These are phyloP conservation scores for Cyclura pinguis DNA, from an alignment of 2,797 vertebrate species.

Conservation along the genomic window DNA sequence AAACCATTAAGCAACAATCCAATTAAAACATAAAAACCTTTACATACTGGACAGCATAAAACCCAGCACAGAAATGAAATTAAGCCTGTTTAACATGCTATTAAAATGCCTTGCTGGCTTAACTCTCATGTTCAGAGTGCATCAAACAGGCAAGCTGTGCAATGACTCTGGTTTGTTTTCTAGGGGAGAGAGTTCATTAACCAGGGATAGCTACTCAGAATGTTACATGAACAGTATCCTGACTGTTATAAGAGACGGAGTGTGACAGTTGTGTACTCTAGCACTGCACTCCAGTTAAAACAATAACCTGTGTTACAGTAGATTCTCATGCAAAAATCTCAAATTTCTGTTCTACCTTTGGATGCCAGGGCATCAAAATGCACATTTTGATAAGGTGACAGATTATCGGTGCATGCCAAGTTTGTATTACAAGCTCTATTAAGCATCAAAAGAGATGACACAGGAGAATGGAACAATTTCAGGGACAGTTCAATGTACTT, in stretches of 20 bases:
- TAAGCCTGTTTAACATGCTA: not conserved
- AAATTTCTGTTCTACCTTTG: not conserved
- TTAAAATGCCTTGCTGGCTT: not conserved
- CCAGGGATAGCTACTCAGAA: not conserved
- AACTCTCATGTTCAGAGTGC: not conserved
- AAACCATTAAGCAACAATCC: too few relatives aligned
- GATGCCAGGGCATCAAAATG: not conserved
- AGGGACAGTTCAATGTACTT: not conserved
- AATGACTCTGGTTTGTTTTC: not conserved
- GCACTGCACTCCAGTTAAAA: not conserved
- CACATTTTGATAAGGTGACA: not conserved
- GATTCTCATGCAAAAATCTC: not conserved
- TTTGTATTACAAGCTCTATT: slow-evolving; percentile 9
- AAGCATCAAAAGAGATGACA: not conserved
- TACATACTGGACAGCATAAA: too few relatives aligned
- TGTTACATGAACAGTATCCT: not conserved
- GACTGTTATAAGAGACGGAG: too few relatives aligned
- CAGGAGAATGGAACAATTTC: not conserved
- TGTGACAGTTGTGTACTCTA: too few relatives aligned
- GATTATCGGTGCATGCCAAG: not conserved
- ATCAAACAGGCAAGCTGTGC: not conserved
- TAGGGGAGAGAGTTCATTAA: not conserved
- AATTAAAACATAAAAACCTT: too few relatives aligned
- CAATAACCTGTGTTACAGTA: not conserved
- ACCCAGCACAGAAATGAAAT: too few relatives aligned